Conservation (phyloP, 2,797 vertebrate species). For the Pampus argenteus region DNA sequence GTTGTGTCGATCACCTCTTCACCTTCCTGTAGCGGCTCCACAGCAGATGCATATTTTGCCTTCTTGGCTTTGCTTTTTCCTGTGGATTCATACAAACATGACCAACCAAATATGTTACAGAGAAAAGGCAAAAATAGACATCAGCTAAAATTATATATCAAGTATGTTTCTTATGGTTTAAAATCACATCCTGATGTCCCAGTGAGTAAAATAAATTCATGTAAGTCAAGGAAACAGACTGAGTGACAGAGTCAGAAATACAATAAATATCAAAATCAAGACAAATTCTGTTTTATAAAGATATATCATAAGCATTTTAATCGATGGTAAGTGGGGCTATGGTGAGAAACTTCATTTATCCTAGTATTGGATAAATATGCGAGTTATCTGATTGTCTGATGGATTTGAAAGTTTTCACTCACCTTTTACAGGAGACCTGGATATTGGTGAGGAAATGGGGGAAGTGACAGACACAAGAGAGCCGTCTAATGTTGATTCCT, state of each 20-base stretch:
- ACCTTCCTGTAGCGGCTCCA: conserved; percentile 79
- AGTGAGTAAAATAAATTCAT: neutral
- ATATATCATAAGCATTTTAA: too few species aligned
- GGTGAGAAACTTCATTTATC: neutral
- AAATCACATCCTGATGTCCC: neutral
- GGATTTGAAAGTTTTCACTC: conserved; percentile 3
- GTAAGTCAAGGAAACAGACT: too few species aligned
- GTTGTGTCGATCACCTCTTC: conserved; percentile 86
- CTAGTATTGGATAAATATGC: neutral
- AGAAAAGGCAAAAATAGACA: neutral
- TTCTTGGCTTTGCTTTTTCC: conserved; percentile 78
- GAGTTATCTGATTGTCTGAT: neutral
- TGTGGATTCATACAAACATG: conserved; percentile 29
- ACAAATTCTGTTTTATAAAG: too few species aligned
- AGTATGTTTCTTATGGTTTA: neutral
- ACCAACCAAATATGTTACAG: neutral
- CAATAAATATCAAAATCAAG: too few species aligned
- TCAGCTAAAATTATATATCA: too few species aligned
- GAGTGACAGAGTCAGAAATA: too few species aligned
- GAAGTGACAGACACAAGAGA: neutral
- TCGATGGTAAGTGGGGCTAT: too few species aligned
- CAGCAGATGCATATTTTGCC: conserved; percentile 50
- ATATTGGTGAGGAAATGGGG: conserved; percentile 35
- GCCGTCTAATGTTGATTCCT: conserved; percentile 8
- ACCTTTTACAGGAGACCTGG: conserved; percentile 70